phyloP scores from a whole-genome alignment of 2,113 vertebrate species.

The Theropithecus gelada region DNA sequence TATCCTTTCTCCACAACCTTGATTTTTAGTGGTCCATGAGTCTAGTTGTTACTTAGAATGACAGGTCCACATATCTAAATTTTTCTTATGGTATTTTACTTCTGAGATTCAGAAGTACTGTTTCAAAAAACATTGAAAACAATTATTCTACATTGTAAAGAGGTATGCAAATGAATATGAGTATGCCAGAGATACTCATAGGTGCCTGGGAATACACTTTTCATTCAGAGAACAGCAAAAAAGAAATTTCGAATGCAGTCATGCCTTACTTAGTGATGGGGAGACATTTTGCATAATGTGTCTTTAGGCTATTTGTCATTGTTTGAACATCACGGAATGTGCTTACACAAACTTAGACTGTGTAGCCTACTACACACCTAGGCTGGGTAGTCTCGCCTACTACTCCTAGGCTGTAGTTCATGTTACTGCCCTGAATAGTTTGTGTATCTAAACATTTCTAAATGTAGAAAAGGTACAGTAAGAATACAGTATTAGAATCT shows the following conservation, averaged over 20 bases:
- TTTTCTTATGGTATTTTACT: background rate
- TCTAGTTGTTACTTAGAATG: background rate
- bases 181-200: background rate
- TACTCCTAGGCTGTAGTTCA: background rate
- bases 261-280: background rate
- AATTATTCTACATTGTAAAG: background rate
- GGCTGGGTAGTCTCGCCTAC: background rate
- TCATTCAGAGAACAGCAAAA: background rate
- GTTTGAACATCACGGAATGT: background rate
- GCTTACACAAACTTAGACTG: background rate
- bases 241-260: background rate
- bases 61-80: background rate
- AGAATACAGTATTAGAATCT: background rate
- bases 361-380: background rate
- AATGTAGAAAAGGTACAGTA: background rate
- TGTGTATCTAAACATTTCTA: background rate
- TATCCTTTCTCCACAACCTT: background rate
- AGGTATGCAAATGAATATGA: background rate
- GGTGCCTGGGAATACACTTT: background rate
- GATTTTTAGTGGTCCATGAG: background rate
- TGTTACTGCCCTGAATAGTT: background rate
- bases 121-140: background rate
- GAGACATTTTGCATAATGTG: background rate
- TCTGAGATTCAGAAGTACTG: background rate
- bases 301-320: background rate